Evolutionary conservation across 2,888 invertebrate genomes (phyloP), one percentile per base, ranked within the genome.

Genomic region (Helobdella robusta): DNA sequence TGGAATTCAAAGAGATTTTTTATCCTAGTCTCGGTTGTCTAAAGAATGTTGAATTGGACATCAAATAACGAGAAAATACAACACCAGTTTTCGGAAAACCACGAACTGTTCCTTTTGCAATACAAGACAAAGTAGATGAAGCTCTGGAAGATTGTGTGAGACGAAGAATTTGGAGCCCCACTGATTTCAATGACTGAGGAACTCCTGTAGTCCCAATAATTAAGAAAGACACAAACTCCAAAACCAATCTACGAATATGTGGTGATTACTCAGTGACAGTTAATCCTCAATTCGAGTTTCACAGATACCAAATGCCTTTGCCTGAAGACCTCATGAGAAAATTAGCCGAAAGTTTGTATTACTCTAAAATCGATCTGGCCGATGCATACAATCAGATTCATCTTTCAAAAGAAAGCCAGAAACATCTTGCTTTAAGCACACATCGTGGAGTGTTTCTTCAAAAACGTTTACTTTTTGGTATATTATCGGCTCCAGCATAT

Each of bases 351-450:
- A 40, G 40, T 15, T 15, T 11, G 15, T 40, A 40, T 15, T 40
- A 11, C 40, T 11, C 11, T 40, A 40, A 40, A 40, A 40, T 40
- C 15, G 40, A 40, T 15, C 23, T 50, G 20, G 52, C 52, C 11
- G 52, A 50, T 50, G 52, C 52, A 20, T 50, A 50, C 23, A 50
- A 50, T 50, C 52, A 50, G 20, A 50, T 50, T 50, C n/a, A 40
- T 15, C n/a, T 40, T 11, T 40, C 44, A 40, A 40, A 40, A 40
- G 44, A 40, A 15, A 40, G 44, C n/a, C 44, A 40, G n/a, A 40
- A 40, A 40, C 44, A 40, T 40, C 44, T 40, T 40, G 44, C 44
- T 40, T 40, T 40, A 11, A 40, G 44, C n/a, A 40, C 44, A 40
- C 44, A 40, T 40, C 44, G 44, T 15, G 44, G 44, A 40, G n/a